phyloP scores from a whole-genome alignment of 2,888 invertebrate species.

The Adelognathus sp. region DNA sequence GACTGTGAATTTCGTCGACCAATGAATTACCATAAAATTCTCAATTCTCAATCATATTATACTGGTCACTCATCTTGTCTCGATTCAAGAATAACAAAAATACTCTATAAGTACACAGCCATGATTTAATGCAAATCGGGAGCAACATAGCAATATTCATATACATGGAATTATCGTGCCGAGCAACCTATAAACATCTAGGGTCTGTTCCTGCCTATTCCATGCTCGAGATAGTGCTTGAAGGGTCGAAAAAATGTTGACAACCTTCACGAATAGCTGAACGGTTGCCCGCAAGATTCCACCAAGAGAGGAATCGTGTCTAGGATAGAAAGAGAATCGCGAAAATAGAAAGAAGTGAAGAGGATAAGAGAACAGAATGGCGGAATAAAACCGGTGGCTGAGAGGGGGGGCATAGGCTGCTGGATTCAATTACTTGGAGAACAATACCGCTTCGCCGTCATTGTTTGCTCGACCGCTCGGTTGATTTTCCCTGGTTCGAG shows the following conservation, averaged over 20 bases:
- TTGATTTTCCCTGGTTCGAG: conserved; percentile 76
- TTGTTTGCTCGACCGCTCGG: conserved; percentile 78
- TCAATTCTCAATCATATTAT: conserved; percentile 24
- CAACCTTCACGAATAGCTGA: conserved; percentile 32
- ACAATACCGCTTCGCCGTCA: conserved; percentile 78
- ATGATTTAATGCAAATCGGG: no score
- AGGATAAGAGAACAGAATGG: conserved; percentile 59
- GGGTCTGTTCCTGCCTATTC: no score
- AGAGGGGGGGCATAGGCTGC: conserved; percentile 47
- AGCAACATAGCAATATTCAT: no score
- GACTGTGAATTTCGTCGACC: no score
- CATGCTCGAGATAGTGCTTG: no score
- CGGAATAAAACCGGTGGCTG: conserved; percentile 67
- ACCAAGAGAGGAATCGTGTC: conserved; percentile 49
- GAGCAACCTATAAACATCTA: no score
- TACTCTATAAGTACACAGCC: no score
- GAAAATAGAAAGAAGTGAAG: conserved; percentile 50
- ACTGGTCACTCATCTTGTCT: no score
- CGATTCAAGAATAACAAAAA: no score
- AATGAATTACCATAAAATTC: conserved; percentile 15
- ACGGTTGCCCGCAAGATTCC: conserved; percentile 60
- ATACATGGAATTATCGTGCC: no score
- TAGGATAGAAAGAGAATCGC: conserved; percentile 43
- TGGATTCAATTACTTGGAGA: conserved; percentile 80
- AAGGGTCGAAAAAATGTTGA: not conserved